Evolutionary conservation across 2,797 vertebrate genomes (phyloP).

Genomic region (Xiphophorus birchmanni): DNA sequence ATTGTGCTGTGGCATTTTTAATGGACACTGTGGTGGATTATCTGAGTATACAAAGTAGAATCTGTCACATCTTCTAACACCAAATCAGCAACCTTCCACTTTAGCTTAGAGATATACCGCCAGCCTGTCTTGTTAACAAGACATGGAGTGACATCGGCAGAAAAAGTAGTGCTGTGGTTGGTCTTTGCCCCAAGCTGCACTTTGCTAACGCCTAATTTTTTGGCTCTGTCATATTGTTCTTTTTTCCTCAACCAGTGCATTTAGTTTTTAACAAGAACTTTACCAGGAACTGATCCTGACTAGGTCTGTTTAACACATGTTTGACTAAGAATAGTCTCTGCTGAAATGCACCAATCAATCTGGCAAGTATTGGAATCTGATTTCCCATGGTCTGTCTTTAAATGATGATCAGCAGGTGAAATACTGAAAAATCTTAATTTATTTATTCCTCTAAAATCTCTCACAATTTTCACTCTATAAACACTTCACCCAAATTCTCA

Average conservation of each 20-base stretch:
- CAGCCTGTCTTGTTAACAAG: neutral
- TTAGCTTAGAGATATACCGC: neutral
- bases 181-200: neutral
- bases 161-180: neutral
- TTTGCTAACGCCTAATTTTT: neutral
- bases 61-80: neutral
- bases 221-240: neutral
- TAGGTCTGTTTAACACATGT: neutral
- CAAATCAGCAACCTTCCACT: neutral
- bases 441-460: neutral
- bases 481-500: neutral
- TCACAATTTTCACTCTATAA: neutral
- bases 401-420: neutral
- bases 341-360: neutral
- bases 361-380: neutral
- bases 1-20: neutral
- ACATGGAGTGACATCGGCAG: neutral
- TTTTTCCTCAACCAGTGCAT: neutral
- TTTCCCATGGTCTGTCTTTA: neutral
- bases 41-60: neutral
- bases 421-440: neutral
- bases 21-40: neutral
- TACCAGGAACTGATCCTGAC: neutral
- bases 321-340: neutral
- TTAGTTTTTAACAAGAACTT: neutral